Base-by-base conservation (phyloP, 2,113 vertebrate genomes). In the Rostratula benghalensis region DNA sequence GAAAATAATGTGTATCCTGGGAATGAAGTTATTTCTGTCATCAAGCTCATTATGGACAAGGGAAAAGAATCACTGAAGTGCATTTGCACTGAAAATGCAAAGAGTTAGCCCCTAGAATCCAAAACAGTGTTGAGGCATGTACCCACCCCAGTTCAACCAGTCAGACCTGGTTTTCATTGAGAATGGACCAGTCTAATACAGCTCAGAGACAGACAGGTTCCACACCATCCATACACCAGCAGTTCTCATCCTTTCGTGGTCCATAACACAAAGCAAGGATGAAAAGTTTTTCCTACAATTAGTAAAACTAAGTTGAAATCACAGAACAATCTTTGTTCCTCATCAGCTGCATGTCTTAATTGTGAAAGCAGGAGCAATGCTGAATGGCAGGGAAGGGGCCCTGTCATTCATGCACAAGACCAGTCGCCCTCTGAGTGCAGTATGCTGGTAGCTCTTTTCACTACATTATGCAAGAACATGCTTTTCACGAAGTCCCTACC, bases 341-440 rank as follows among this genome's bases (percentile, higher is more conserved):
- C 24, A 59, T 70, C 22, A 60, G 15, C 8, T n/a, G 8, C 7
- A 60, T 41, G 15, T 65, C 39, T 87, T 45, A 50, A 41, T 25
- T 22, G 13, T 6, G 24, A 67, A 53, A 56, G 22, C 6, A 54
- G 9, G 3, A 50, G 7, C 7, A 59, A 67, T 15, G 7, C 8
- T 9, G 4, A 87, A n/a, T 43, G 35, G 31, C 20, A 73, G 39
- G 24, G 73, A 75, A 41, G 7, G 6, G 13, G 3, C 6, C 3
- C 8, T 11, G 3, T 54, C 51, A 35, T 33, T 89, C 18, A 13
- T 23, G 1, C 16, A 12, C 15, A 25, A 51, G 24, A 51, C 18
- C 6, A 3, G 5, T 43, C 41, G 13, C 0, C 1, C 15, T 89
- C 30, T 1, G 2, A 64, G 16, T 6, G 6, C 27, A 39, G 9